Evolutionary conservation across 2,113 vertebrate species (phyloP), one percentile per base, ranked within the genome.

Genomic region (Capreolus pygargus): DNA sequence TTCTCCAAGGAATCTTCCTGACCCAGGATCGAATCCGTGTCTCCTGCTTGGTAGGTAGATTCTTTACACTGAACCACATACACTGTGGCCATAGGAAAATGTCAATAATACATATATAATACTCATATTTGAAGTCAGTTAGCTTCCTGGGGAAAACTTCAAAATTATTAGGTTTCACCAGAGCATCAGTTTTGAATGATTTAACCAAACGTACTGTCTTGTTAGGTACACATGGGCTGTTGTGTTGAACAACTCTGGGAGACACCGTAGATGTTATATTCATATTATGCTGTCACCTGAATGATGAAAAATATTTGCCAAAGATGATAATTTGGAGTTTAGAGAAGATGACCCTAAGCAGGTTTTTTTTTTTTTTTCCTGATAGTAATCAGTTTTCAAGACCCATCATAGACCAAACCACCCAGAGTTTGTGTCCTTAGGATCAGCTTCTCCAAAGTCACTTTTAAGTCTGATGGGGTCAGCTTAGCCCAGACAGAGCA

Each of bases 271-370:
- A 70, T 55, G 6, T 61, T 79, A 33, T 19, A 25, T 21, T 78
- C 12, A 21, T 58, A 21, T 30, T 52, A 70, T 87, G 27, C 36
- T 50, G 27, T 43, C 61, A 86, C 45, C 33, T 57, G 45, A 76
- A 58, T 54, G 52, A 43, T n/a, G 74, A 83, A 91, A 96, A 78
- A 27, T 70, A 76, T 36, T 89, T 83, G 16, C 55, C 60, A 90
- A 82, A 67, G 33, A 30, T 54, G 54, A 52, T 86, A 61, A 67
- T 57, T 84, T n/a, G 13, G 13, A 85, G 61, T 76, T 86, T 58
- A n/a, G 60, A 82, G 60, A 95, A 74, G 61, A 33, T 61, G 52
- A 89, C n/a, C 45, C 36, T 27, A 58, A 76, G 6, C 19, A 43
- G 14, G 43, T 1, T 30, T 87, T 33, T 60, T 30, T 89, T 16